These are phyloP conservation scores for Peribatodes rhomboidaria DNA, from an alignment of 2,888 invertebrate genomes.

Conservation along the genomic window DNA sequence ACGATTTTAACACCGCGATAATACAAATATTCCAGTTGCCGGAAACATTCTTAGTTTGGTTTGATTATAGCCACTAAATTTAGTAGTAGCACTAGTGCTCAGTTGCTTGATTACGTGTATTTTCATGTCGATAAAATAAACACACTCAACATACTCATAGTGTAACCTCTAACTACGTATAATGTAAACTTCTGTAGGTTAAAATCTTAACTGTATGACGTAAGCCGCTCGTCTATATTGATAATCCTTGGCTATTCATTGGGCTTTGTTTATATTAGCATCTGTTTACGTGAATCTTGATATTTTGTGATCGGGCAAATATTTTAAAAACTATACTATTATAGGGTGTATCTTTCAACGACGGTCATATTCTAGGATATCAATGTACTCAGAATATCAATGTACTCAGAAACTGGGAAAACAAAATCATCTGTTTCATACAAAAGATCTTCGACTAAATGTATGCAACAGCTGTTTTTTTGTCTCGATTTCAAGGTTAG, in stretches of 20 bases:
- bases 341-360: no score
- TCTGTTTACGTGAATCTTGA: neutral
- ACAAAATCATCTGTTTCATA: no score
- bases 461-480: no score
- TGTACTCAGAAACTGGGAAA: no score
- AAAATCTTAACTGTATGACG: constrained; percentile 7
- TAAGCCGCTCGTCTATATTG: neutral
- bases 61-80: neutral
- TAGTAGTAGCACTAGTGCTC: neutral
- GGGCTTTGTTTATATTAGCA: constrained; percentile 8
- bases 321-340: neutral
- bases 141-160: no score
- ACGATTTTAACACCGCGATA: no score
- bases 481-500: no score
- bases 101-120: neutral
- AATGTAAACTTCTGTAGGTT: neutral
- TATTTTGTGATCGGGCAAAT: neutral
- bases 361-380: no score
- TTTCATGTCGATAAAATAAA: neutral
- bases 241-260: constrained; percentile 6
- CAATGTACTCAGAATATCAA: no score
- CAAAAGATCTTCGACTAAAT: no score
- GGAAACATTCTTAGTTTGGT: no score
- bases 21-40: no score
- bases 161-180: neutral